Conservation (phyloP, 2,888 invertebrate genomes). For the Druceiella hillmani region DNA sequence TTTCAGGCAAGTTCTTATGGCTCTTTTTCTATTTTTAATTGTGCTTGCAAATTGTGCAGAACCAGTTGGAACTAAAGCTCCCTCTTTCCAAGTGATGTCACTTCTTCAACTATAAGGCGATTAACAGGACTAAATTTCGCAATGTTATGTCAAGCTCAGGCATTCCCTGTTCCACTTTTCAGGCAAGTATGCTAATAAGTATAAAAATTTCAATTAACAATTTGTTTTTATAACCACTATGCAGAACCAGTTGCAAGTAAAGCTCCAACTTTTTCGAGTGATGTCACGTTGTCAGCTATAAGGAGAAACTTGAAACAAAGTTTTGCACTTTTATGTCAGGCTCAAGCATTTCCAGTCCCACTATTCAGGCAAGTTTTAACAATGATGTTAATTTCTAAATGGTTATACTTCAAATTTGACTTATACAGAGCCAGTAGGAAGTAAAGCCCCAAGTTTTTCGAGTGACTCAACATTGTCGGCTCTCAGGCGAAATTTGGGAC, state of each 20-base stretch:
- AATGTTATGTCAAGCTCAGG: constrained; percentile 58
- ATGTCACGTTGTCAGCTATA: constrained; percentile 32
- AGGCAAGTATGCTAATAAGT: constrained; percentile 40
- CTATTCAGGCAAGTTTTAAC: constrained; percentile 41
- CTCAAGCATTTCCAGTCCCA: constrained; percentile 50
- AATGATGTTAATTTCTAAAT: constrained; percentile 18
- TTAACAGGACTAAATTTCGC: constrained; percentile 32
- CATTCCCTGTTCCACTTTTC: constrained; percentile 50
- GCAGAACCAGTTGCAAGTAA: constrained; percentile 20
- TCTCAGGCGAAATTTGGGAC: constrained; percentile 30
- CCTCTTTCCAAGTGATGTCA: constrained; percentile 47
- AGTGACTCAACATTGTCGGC: constrained; percentile 32
- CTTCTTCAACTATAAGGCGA: constrained; percentile 36
- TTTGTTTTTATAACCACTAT: too few relatives aligned
- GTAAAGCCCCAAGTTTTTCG: constrained; percentile 48
- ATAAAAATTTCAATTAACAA: constrained; percentile 5
- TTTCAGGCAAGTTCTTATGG: constrained; percentile 44
- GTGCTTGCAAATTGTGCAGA: constrained; percentile 15
- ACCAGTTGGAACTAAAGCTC: constrained; percentile 17
- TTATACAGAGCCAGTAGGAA: constrained; percentile 47
- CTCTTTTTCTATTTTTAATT: constrained; percentile 2
- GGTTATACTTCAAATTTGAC: constrained; percentile 17
- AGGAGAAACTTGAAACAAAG: constrained; percentile 31
- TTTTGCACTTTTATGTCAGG: constrained; percentile 47
- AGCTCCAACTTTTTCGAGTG: constrained; percentile 43